phyloP scores from a whole-genome alignment of 2,888 invertebrate genomes.

The Thymelicus lineola region DNA sequence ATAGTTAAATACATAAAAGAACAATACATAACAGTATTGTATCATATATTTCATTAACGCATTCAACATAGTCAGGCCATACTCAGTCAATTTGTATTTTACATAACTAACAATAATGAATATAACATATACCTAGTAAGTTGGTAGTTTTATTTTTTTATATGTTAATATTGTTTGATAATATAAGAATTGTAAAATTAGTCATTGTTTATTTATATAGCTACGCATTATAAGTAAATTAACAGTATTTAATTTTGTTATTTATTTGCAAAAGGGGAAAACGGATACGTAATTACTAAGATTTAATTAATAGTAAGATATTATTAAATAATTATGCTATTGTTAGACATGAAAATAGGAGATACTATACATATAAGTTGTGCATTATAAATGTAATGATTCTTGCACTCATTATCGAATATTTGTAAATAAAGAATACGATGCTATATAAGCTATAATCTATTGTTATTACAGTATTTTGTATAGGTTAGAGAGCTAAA shows the following conservation, averaged over 20 bases:
- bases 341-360: neutral
- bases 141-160: neutral
- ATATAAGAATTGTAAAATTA: constrained; percentile 12
- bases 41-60: too few species aligned
- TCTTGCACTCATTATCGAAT: neutral
- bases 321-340: neutral
- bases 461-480: too few species aligned
- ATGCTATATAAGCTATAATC: too few species aligned
- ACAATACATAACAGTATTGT: too few species aligned
- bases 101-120: neutral
- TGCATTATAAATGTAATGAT: neutral
- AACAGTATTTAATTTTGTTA: constrained; percentile 1
- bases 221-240: constrained; percentile 14
- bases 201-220: constrained; percentile 6
- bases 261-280: constrained; percentile 76
- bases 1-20: too few species aligned
- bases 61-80: too few species aligned
- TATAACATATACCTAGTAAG: too few species aligned
- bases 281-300: constrained; percentile 78
- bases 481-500: too few species aligned
- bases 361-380: too few species aligned
- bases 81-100: neutral
- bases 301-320: constrained; percentile 54
- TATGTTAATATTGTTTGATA: neutral
- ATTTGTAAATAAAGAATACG: too few species aligned